Evolutionary conservation across 37 sponge, comb jelly and placozoan species (phyloP).

Genomic region (Halisarca cf. caerulea): DNA sequence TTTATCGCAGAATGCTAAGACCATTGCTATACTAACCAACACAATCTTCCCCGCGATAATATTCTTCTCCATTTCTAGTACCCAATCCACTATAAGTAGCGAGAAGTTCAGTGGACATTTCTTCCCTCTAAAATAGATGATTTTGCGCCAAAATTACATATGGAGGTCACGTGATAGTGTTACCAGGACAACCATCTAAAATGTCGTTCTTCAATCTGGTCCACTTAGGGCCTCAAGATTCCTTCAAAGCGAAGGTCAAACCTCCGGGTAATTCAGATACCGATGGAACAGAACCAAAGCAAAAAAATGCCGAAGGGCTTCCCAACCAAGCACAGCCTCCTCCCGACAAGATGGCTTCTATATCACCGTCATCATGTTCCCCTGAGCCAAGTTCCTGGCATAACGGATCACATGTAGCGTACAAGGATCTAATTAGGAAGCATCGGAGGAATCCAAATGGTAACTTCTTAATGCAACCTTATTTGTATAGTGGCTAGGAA

Average conservation of each 20-base stretch:
- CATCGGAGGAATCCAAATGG: slow-evolving; percentile 84
- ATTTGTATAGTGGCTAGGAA: too few relatives aligned
- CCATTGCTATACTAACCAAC: too few relatives aligned
- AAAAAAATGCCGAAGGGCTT: not conserved
- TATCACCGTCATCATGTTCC: not conserved
- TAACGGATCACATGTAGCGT: slow-evolving; percentile 70
- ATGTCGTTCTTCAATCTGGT: slow-evolving; percentile 99
- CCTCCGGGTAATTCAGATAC: not conserved
- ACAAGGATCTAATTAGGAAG: slow-evolving; percentile 73
- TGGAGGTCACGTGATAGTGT: not conserved
- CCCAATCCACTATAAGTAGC: slow-evolving; percentile 89
- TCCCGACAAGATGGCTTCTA: not conserved
- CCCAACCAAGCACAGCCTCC: not conserved
- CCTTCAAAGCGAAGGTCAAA: slow-evolving; percentile 45
- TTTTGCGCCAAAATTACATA: slow-evolving; percentile 44
- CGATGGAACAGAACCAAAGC: not conserved
- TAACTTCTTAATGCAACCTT: too few relatives aligned
- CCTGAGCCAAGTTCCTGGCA: slow-evolving; percentile 30
- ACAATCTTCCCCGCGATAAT: slow-evolving; percentile 85
- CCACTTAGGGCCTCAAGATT: slow-evolving; percentile 81
- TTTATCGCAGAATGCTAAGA: too few relatives aligned
- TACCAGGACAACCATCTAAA: too few relatives aligned
- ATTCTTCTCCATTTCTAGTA: slow-evolving; percentile 68
- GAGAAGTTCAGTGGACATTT: slow-evolving; percentile 67
- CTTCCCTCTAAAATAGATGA: not conserved